Evolutionary conservation across 2,888 invertebrate species (phyloP), one percentile per base, ranked within the genome.

Genomic region (Oasisia sp.): DNA sequence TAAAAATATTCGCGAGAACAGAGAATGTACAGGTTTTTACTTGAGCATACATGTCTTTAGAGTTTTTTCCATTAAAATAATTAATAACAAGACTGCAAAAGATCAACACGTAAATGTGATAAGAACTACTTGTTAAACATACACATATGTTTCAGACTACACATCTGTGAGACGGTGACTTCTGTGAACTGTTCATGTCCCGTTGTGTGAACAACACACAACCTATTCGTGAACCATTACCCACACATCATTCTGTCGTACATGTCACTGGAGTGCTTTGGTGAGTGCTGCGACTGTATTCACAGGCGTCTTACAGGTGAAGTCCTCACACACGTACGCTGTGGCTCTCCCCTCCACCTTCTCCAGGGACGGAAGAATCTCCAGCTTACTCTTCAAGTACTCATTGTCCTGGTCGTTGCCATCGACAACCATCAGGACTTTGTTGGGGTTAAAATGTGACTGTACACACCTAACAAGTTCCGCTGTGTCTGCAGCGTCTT

Each of bases 301-400:
- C 91, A 98, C 97, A 2, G 98, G 98, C 92, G 98, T 96, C 8
- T 97, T 97, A 96, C 98, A 98, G 1, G 97, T 97, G 95, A 97
- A 97, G 94, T 98, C 97, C 9, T 97, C 97, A 95, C 98, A 98
- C n/a, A 98, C 98, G 96, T 98, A 98, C 38, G 98, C 98, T 0
- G 98, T 97, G 0, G 98, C 97, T 92, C 97, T 97, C 44, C 97
- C 97, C 45, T 97, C 97, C 0, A 97, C 96, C 7, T 97, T 96
- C 91, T 97, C 96, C 94, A 95, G 92, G 12, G 93, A 93, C 32
- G 92, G 89, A 44, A 94, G 91, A 27, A 94, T 91, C 96, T 96
- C 95, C 91, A 97, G 96, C 92, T 96, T 96, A 5, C 95, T 94
- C 58, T 96, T 95, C 90, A 97, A 94, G 92, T 97, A 95, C 44